Percentiles rank a stretch among this genome's conserved stretches.
These are phyloP conservation scores for Poliocrania exsul DNA, from an alignment of 2,797 vertebrate genomes.

Conservation along the genomic window DNA sequence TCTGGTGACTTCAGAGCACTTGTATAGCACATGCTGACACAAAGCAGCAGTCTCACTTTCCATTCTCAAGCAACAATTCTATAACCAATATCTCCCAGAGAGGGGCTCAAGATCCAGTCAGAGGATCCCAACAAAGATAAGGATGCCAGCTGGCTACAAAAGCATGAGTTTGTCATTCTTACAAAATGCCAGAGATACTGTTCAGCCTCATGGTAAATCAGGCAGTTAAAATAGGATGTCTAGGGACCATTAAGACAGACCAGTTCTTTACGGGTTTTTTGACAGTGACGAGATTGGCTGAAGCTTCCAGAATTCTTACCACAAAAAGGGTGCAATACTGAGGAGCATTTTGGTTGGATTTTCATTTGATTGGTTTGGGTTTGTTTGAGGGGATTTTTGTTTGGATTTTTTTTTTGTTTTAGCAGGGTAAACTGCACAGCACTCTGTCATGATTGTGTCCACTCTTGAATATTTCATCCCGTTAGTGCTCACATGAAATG, in stretches of 20 bases:
- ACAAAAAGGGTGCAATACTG: neutral
- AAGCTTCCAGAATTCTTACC: neutral
- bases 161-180: neutral
- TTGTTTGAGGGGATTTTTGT: neutral
- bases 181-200: neutral
- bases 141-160: neutral
- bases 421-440: neutral
- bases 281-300: neutral
- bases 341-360: neutral
- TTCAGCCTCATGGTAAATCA: neutral
- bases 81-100: neutral
- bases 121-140: neutral
- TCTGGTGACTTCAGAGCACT: neutral
- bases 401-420: neutral
- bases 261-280: neutral
- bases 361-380: neutral
- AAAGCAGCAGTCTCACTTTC: neutral
- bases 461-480: slow-evolving; percentile 35
- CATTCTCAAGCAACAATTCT: neutral
- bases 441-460: neutral
- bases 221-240: neutral
- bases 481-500: neutral
- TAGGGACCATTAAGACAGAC: neutral
- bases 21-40: neutral
- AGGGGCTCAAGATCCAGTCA: neutral